Conservation (phyloP, 1,140 invertebrate species). For the Brachystomella parvula region DNA sequence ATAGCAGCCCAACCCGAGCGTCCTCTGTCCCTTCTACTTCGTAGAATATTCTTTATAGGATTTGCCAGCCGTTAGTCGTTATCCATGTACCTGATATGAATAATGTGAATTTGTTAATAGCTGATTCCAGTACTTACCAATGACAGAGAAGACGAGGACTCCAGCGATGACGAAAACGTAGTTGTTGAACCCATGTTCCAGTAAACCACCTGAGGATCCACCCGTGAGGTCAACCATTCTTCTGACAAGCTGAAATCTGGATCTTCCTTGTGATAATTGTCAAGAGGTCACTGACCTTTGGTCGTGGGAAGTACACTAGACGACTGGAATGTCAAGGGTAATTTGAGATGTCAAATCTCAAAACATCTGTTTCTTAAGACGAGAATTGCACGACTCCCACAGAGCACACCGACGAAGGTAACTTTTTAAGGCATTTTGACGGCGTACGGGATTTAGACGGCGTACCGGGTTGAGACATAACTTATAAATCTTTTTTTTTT, state of each 20-base stretch:
- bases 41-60: too few relatives aligned
- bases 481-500: too few relatives aligned
- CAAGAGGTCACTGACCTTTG: not conserved
- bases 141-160: conserved; percentile 59
- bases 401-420: too few relatives aligned
- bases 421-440: too few relatives aligned
- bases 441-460: too few relatives aligned
- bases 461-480: too few relatives aligned
- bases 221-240: conserved; percentile 57
- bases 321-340: not conserved
- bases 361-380: not conserved
- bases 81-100: not conserved
- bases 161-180: conserved; percentile 66
- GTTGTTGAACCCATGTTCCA: conserved; percentile 72
- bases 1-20: not conserved
- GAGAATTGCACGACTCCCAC: too few relatives aligned
- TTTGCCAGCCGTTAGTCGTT: too few relatives aligned
- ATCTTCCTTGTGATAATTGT: too few relatives aligned
- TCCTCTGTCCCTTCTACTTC: not conserved
- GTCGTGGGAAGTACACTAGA: not conserved
- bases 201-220: conserved; percentile 55
- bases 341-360: not conserved
- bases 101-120: conserved; percentile 1
- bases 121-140: conserved; percentile 52
- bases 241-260: not conserved